Evolutionary conservation across 2,797 vertebrate species (phyloP), one percentile per base, ranked within the genome.

Genomic region (Tapirus indicus): DNA sequence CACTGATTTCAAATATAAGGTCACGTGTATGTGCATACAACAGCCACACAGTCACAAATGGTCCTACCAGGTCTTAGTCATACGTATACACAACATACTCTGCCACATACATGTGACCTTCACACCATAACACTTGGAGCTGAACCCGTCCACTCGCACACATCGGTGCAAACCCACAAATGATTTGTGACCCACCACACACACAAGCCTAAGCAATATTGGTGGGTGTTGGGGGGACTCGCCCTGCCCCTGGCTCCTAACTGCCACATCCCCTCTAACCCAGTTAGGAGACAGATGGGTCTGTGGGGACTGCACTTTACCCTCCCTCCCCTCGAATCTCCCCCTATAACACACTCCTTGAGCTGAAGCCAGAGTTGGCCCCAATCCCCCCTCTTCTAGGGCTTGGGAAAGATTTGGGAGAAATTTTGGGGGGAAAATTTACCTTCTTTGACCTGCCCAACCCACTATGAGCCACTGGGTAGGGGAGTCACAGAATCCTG

Each of bases 271-370:
- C 41, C 54, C 62, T 74, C 49, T 86, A 97, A 82, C 68, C 25
- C 74, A 58, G 29, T 95, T 52, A 96, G 88, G 49, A 94, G 47
- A 72, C 68, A 97, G 88, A 94, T 66, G 75, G n/a, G 38, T 80
- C 78, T 71, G 23, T 87, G 64, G 94, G 29, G 72, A 25, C 64
- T 62, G 6, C 25, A 75, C 92, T 91, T 54, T 54, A 77, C 38
- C 71, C 44, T 97, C 35, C 77, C 60, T 69, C n/a, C 64, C 79
- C 27, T 54, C 44, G 25, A 27, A 41, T 16, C 7, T 38, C n/a
- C 56, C 54, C 77, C 13, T 52, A 74, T 52, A 93, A 84, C 79
- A 95, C 60, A 77, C 29, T 89, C 38, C 21, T 64, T 78, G 38
- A 82, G 91, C 35, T 79, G 86, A 92, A 54, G 75, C 17, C 66